Conservation (phyloP, 2,797 vertebrate genomes). For the Lagodon rhomboides region DNA sequence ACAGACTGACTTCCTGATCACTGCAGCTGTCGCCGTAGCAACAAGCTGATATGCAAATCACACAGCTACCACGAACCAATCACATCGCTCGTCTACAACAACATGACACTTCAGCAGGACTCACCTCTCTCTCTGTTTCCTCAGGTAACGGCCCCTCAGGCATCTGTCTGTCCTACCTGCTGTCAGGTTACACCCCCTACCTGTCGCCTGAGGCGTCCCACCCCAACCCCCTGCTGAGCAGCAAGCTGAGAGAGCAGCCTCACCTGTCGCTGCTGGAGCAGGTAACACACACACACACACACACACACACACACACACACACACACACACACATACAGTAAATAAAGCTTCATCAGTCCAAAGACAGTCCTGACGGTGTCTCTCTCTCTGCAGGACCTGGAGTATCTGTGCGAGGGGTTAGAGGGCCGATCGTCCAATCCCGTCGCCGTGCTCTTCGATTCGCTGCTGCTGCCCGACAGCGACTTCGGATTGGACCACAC, state of each 20-base stretch:
- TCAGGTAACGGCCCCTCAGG: conserved; percentile 89
- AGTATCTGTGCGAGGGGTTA: conserved; percentile 87
- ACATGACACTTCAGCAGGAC: neutral
- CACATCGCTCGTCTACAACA: neutral
- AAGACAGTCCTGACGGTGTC: too few relatives aligned
- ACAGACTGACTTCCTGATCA: too few relatives aligned
- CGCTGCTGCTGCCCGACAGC: conserved; percentile 86
- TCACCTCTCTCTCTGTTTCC: neutral
- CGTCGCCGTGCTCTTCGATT: conserved; percentile 88
- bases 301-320: neutral
- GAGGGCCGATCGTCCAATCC: conserved; percentile 88
- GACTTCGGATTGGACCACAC: conserved; percentile 84
- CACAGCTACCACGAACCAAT: neutral
- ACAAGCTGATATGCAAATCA: neutral
- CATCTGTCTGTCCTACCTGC: conserved; percentile 88
- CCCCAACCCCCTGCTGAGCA: conserved; percentile 85
- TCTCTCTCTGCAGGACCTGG: conserved; percentile 79
- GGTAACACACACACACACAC: conserved; percentile 64
- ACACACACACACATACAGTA: too few relatives aligned
- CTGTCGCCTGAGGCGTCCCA: conserved; percentile 78
- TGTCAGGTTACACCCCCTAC: conserved; percentile 88
- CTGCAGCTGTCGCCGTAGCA: neutral
- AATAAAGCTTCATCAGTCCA: too few relatives aligned
- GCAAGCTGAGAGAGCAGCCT: conserved; percentile 82
- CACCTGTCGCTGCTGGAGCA: conserved; percentile 85